Evolutionary conservation across 2,797 vertebrate genomes (phyloP).

Genomic region (Cirrhinus molitorella): DNA sequence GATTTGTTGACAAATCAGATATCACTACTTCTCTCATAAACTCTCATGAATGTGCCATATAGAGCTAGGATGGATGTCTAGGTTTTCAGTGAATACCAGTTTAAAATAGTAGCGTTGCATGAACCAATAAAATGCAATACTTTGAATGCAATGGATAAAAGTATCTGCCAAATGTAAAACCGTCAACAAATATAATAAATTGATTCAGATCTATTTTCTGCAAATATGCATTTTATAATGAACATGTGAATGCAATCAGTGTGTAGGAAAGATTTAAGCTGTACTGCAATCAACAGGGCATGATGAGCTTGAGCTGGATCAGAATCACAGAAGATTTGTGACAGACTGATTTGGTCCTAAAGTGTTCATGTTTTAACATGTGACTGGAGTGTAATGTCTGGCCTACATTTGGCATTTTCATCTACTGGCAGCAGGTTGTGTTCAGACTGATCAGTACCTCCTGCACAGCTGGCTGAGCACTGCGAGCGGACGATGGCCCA

Average conservation of each 20-base stretch:
- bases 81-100: not conserved
- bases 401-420: not conserved
- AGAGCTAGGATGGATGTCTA: not conserved
- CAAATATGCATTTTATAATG: not conserved
- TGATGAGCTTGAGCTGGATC: not conserved
- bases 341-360: not conserved
- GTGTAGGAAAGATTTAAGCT: not conserved
- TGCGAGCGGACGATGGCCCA: constrained; percentile 85
- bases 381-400: not conserved
- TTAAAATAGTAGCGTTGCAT: not conserved
- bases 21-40: not conserved
- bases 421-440: not conserved
- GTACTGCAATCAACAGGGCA: not conserved
- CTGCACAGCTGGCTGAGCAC: constrained; percentile 87
- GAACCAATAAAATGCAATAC: not conserved
- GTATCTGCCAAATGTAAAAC: not conserved
- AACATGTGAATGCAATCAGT: not conserved
- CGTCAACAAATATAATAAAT: not conserved
- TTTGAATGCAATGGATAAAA: not conserved
- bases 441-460: constrained; percentile 74
- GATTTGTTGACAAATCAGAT: no score
- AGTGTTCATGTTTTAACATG: not conserved
- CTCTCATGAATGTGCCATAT: not conserved
- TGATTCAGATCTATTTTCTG: not conserved
- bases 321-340: not conserved